These are phyloP conservation scores for Choloepus hoffmanni DNA, from an alignment of 2,113 vertebrate species.

Conservation along the genomic window DNA sequence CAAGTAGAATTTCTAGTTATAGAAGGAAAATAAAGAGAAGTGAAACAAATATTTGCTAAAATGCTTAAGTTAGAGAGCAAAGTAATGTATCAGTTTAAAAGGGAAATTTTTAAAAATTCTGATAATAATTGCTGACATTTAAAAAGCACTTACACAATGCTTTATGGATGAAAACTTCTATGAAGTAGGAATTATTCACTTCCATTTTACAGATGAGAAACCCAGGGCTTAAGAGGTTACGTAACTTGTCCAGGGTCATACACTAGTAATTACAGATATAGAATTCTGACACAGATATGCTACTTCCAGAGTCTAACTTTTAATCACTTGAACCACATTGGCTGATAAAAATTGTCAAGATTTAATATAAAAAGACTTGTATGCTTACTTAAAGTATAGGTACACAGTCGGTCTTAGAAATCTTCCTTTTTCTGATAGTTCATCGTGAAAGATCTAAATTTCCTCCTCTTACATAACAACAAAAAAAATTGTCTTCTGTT, in stretches of 20 bases:
- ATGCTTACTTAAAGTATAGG: neutral
- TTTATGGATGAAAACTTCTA: conserved; percentile 26
- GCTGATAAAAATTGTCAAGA: neutral
- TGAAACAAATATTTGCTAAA: conserved; percentile 47
- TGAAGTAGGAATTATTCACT: neutral
- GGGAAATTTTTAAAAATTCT: neutral
- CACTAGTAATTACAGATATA: neutral
- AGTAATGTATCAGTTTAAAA: conserved; percentile 28
- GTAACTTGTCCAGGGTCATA: neutral
- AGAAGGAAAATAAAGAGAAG: conserved; percentile 44
- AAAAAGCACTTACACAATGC: neutral
- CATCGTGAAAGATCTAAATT: neutral
- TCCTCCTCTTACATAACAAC: conserved; percentile 21
- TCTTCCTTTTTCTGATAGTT: neutral
- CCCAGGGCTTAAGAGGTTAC: neutral
- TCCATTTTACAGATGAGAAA: neutral
- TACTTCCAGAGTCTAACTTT: neutral
- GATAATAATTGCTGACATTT: conserved; percentile 19
- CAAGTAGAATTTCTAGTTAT: conserved; percentile 29
- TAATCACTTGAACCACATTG: neutral
- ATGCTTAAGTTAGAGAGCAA: conserved; percentile 25
- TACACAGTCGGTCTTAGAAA: neutral
- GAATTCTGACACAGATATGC: neutral
- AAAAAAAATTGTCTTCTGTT: neutral
- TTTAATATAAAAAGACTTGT: neutral